Percentiles rank a stretch among this genome's conserved stretches.
These are phyloP conservation scores for Oasisia sp. DNA, from an alignment of 2,888 invertebrate genomes.

Conservation along the genomic window DNA sequence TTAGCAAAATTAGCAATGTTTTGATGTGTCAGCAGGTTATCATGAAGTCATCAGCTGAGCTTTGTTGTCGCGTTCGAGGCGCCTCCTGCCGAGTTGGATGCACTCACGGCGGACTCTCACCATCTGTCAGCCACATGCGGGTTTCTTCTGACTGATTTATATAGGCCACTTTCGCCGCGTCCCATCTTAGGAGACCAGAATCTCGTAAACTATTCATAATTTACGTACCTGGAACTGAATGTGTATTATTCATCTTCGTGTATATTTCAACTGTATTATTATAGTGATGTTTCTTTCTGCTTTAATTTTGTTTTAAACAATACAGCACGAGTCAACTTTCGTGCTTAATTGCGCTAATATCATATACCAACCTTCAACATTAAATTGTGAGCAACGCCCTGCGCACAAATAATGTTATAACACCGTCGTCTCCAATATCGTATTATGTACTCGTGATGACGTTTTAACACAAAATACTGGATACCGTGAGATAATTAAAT, in stretches of 20 bases:
- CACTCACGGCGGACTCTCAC: not conserved
- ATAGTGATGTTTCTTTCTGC: not conserved
- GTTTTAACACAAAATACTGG: too few relatives aligned
- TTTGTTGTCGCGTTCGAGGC: not conserved
- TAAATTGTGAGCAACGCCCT: too few relatives aligned
- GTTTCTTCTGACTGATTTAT: not conserved
- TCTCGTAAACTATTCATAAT: not conserved
- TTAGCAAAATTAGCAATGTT: not conserved
- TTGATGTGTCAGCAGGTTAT: slow-evolving; percentile 1
- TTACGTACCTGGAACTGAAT: not conserved
- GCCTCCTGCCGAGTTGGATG: not conserved
- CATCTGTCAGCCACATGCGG: not conserved
- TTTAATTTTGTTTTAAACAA: not conserved
- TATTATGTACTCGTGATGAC: too few relatives aligned
- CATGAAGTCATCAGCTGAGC: not conserved
- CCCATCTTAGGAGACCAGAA: not conserved
- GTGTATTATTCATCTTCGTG: not conserved
- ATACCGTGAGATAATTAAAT: too few relatives aligned
- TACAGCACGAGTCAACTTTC: too few relatives aligned
- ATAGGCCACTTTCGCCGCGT: not conserved
- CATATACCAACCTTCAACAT: too few relatives aligned
- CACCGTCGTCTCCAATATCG: too few relatives aligned
- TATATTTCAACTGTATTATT: too few relatives aligned
- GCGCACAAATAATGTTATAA: too few relatives aligned
- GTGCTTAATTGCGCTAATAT: too few relatives aligned